A percentile compares a stretch with the other conserved stretches of the same genome.
These are phyloP conservation scores for Auanema freiburgensis DNA, from an alignment of 2,888 invertebrate genomes.

Conservation along the genomic window DNA sequence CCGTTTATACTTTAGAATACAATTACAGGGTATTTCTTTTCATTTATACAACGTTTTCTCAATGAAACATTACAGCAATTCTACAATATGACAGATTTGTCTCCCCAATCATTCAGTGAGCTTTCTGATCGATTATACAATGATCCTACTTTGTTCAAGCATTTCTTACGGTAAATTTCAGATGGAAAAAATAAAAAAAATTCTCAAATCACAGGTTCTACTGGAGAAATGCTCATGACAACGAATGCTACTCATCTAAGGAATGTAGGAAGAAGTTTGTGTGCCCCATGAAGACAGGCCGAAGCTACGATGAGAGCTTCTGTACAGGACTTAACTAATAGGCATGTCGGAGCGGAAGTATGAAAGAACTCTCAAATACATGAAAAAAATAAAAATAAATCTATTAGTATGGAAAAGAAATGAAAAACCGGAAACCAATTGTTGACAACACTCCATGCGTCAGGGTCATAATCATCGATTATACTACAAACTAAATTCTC, in stretches of 20 bases:
- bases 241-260: conserved; percentile 33
- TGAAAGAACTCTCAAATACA: no score
- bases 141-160: conserved; percentile 39
- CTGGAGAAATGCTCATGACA: conserved; percentile 40
- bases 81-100: conserved; percentile 50
- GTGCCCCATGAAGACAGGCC: conserved; percentile 43
- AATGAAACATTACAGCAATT: conserved; percentile 24
- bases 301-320: conserved; percentile 45
- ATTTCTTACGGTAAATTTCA: conserved; percentile 25
- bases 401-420: no score
- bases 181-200: neutral
- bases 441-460: no score
- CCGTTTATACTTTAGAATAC: conserved; percentile 42
- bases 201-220: conserved; percentile 26
- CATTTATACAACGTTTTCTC: neutral
- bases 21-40: conserved; percentile 26
- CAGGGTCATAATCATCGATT: no score
- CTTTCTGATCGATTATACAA: conserved; percentile 41
- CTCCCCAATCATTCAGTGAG: conserved; percentile 49
- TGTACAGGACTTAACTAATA: conserved; percentile 21
- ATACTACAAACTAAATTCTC: no score
- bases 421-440: no score
- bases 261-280: conserved; percentile 33
- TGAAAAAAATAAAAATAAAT: no score
- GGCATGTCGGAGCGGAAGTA: no score